Conservation (phyloP, 2,888 invertebrate species). For the Aleiodes leptofemur region DNA sequence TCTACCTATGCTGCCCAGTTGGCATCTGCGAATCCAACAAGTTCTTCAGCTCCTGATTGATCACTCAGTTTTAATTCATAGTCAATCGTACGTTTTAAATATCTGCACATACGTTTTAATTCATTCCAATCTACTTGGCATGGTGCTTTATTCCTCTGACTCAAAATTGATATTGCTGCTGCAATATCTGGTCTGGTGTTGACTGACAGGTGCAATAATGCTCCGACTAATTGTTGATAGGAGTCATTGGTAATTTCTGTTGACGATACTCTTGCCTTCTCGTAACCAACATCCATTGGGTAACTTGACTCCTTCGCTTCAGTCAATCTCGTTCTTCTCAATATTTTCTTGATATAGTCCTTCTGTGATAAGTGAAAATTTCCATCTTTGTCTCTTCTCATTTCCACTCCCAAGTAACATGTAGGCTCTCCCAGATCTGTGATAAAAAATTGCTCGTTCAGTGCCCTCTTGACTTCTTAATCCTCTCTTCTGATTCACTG, state of each 20-base stretch:
- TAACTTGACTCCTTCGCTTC: conserved; percentile 51
- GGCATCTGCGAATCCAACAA: conserved; percentile 18
- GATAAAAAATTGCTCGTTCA: conserved; percentile 39
- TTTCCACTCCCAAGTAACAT: conserved; percentile 52
- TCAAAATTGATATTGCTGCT: neutral
- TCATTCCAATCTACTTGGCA: conserved; percentile 10
- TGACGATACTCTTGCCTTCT: conserved; percentile 7
- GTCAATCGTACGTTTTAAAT: neutral
- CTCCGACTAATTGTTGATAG: neutral
- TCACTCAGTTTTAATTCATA: conserved; percentile 18
- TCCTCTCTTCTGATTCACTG: conserved; percentile 27
- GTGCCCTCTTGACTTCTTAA: conserved; percentile 24
- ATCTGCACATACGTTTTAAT: conserved; percentile 15
- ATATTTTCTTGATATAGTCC: conserved; percentile 49
- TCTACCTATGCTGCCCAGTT: conserved; percentile 1
- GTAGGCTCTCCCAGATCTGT: conserved; percentile 51
- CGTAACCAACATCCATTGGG: conserved; percentile 47
- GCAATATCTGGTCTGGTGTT: conserved; percentile 17
- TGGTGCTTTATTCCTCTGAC: conserved; percentile 9
- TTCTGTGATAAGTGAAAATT: conserved; percentile 48
- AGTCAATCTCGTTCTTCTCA: conserved; percentile 40
- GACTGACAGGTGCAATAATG: conserved; percentile 11
- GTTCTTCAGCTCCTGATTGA: neutral
- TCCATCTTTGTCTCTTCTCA: conserved; percentile 46
- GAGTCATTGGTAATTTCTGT: neutral